These are phyloP conservation scores for Nephotettix cincticeps DNA, from an alignment of 1,140 invertebrate genomes.

Conservation along the genomic window DNA sequence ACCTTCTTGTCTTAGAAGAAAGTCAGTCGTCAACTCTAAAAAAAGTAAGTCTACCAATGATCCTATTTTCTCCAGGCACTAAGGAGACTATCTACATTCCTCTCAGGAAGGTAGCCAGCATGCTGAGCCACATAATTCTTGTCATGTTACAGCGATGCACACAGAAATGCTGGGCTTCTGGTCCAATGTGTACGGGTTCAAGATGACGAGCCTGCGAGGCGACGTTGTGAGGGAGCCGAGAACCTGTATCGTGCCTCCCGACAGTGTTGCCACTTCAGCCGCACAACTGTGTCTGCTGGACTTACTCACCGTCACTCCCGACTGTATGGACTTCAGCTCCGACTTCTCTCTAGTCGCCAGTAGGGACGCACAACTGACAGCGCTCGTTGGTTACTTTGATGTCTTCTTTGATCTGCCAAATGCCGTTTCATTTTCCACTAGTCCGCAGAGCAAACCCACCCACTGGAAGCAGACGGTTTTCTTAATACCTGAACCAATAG, in stretches of 20 bases:
- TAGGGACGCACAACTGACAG: slow-evolving; percentile 75
- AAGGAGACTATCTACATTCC: too few species aligned
- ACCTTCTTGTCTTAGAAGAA: too few species aligned
- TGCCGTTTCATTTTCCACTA: slow-evolving; percentile 68
- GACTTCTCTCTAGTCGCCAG: slow-evolving; percentile 71
- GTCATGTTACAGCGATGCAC: slow-evolving; percentile 63
- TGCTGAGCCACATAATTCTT: too few species aligned
- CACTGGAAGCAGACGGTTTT: slow-evolving; percentile 99
- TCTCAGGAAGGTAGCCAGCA: too few species aligned
- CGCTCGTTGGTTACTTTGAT: slow-evolving; percentile 92
- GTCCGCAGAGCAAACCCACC: slow-evolving; percentile 71
- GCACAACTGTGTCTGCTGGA: slow-evolving; percentile 68
- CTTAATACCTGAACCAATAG: slow-evolving; percentile 73
- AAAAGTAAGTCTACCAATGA: too few species aligned
- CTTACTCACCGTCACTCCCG: slow-evolving; percentile 77
- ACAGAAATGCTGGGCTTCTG: slow-evolving; percentile 80
- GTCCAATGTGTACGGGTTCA: slow-evolving; percentile 96
- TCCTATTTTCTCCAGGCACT: too few species aligned
- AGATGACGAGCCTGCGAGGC: slow-evolving; percentile 92
- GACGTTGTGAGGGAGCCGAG: slow-evolving; percentile 88
- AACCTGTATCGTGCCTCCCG: slow-evolving; percentile 77
- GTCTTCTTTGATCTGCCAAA: slow-evolving; percentile 78
- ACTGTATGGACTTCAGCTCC: slow-evolving; percentile 78
- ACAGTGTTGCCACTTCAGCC: slow-evolving; percentile 74
- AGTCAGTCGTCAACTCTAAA: too few species aligned